Conservation (phyloP, 2,113 vertebrate genomes). For the Spea bombifrons region DNA sequence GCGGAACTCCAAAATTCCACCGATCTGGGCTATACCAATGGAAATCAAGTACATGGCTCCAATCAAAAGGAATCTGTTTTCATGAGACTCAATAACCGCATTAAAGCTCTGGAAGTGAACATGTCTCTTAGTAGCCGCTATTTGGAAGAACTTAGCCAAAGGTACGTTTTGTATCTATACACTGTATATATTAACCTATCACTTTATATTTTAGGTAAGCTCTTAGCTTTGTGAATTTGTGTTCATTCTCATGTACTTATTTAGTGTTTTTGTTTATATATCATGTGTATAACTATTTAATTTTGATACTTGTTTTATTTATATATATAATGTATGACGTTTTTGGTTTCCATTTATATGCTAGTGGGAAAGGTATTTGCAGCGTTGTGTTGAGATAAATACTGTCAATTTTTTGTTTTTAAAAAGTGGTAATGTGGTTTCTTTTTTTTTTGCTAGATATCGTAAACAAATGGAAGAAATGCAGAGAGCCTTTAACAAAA, state of each 20-base stretch:
- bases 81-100: slow-evolving; percentile 97
- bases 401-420: too few relatives aligned
- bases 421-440: background rate
- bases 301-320: too few relatives aligned
- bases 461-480: slow-evolving; percentile 99
- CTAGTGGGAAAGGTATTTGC: too few relatives aligned
- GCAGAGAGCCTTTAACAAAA: slow-evolving; percentile 98
- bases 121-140: slow-evolving; percentile 98
- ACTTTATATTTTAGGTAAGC: too few relatives aligned
- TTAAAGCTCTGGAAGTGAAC: slow-evolving; percentile 97
- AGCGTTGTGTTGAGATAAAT: too few relatives aligned
- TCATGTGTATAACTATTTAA: too few relatives aligned
- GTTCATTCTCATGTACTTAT: too few relatives aligned
- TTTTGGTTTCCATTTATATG: too few relatives aligned
- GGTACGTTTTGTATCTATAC: slow-evolving; percentile 61
- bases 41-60: slow-evolving; percentile 89
- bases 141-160: slow-evolving; percentile 95
- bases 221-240: too few relatives aligned
- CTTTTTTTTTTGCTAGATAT: slow-evolving; percentile 69
- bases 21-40: slow-evolving; percentile 78
- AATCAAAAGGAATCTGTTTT: slow-evolving; percentile 98
- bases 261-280: too few relatives aligned
- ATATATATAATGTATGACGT: too few relatives aligned
- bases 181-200: too few relatives aligned
- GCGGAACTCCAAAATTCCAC: slow-evolving; percentile 90